Evolutionary conservation across 2,888 invertebrate species (phyloP).

Genomic region (Leistus spinibarbis): DNA sequence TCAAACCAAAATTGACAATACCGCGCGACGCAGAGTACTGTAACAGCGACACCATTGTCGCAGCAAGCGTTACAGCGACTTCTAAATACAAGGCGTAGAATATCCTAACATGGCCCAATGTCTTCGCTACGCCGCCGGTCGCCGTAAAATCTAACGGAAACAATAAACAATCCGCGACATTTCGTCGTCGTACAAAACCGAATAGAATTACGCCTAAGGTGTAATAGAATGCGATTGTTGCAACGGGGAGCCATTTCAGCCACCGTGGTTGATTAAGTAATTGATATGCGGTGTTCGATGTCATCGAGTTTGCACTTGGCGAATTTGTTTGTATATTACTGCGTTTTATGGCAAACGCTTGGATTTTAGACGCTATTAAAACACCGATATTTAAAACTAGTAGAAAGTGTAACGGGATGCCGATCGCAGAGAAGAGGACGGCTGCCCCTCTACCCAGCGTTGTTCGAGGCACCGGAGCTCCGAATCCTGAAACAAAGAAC

Average conservation of each 20-base stretch:
- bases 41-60: conserved; percentile 64
- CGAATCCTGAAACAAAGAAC: conserved; percentile 63
- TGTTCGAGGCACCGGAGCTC: conserved; percentile 74
- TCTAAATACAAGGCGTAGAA: conserved; percentile 72
- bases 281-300: conserved; percentile 8
- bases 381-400: conserved; percentile 64
- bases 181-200: conserved; percentile 62
- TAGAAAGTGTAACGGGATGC: conserved; percentile 71
- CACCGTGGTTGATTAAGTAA: conserved; percentile 47
- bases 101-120: conserved; percentile 64
- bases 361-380: conserved; percentile 59
- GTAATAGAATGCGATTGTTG: conserved; percentile 62
- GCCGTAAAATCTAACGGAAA: conserved; percentile 76
- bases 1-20: conserved; percentile 62
- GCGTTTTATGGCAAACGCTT: conserved; percentile 52
- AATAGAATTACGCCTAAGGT: conserved; percentile 64
- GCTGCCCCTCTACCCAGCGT: conserved; percentile 66
- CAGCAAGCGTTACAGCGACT: conserved; percentile 68
- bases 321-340: conserved; percentile 18
- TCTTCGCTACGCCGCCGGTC: conserved; percentile 68
- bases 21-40: conserved; percentile 65
- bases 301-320: conserved; percentile 39
- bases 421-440: conserved; percentile 68
- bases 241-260: conserved; percentile 57
- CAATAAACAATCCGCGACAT: conserved; percentile 62